These are phyloP conservation scores for Hemibagrus wyckioides DNA, from an alignment of 2,113 vertebrate genomes.

Conservation along the genomic window DNA sequence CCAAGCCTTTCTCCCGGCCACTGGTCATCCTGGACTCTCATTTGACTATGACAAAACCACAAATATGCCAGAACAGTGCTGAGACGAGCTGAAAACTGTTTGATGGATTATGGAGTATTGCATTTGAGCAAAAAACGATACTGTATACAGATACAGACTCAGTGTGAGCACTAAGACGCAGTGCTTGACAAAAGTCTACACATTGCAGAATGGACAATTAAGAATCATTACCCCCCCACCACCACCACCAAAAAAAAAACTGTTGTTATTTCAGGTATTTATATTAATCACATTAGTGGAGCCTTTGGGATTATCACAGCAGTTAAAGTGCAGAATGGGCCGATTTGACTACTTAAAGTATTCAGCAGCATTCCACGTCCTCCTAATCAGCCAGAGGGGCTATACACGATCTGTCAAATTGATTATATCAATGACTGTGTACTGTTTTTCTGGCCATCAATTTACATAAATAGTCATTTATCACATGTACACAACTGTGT, in stretches of 20 bases:
- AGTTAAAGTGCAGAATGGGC: not conserved
- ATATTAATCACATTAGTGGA: not conserved
- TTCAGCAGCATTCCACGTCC: not conserved
- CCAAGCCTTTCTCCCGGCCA: conserved; percentile 79
- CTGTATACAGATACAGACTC: not conserved
- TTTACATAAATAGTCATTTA: conserved; percentile 21
- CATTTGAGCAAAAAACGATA: not conserved
- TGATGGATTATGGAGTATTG: not conserved
- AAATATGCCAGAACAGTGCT: conserved; percentile 37
- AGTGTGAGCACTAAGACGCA: not conserved
- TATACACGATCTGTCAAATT: conserved; percentile 4
- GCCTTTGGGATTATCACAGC: not conserved
- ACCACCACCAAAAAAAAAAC: not conserved
- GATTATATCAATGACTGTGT: not conserved
- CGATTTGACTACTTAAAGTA: not conserved
- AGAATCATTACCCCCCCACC: not conserved
- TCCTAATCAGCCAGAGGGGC: not conserved
- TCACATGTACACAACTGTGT: not conserved
- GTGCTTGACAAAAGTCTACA: not conserved
- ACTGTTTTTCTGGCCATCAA: not conserved
- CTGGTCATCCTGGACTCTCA: conserved; percentile 76
- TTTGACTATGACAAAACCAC: conserved; percentile 28
- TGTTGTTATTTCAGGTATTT: not conserved
- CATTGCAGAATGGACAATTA: not conserved
- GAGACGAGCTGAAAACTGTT: conserved; percentile 51